These are phyloP conservation scores for Drosophila murphyi DNA, from an alignment of 1,140 invertebrate species.

Conservation along the genomic window DNA sequence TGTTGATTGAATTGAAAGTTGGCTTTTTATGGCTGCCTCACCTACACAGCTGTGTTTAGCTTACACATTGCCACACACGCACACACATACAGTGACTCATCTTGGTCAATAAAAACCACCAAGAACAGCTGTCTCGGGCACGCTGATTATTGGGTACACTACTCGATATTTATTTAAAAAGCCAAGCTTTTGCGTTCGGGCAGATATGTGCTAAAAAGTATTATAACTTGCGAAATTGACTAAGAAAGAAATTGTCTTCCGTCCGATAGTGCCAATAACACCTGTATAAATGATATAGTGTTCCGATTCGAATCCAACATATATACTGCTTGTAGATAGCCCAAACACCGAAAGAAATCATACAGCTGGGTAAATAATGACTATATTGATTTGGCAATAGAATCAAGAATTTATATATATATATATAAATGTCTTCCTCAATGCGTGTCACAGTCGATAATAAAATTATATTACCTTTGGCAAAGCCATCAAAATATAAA, in stretches of 20 bases:
- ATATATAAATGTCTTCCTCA: too few species aligned
- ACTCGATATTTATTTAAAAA: not conserved
- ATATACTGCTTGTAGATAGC: not conserved
- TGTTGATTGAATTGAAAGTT: conserved; percentile 14
- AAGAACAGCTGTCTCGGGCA: not conserved
- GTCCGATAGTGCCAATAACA: too few species aligned
- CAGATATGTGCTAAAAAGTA: not conserved
- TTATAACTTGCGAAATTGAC: not conserved
- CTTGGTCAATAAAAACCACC: conserved; percentile 19
- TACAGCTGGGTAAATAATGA: too few species aligned
- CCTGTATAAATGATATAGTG: too few species aligned
- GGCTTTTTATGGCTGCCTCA: conserved; percentile 2
- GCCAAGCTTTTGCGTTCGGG: not conserved
- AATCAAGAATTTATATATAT: too few species aligned
- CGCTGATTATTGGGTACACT: not conserved
- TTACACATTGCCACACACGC: conserved; percentile 4
- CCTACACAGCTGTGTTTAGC: not conserved
- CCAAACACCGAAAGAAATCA: too few species aligned
- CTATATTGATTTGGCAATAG: too few species aligned
- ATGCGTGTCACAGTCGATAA: not conserved
- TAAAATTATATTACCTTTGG: not conserved
- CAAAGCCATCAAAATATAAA: conserved; percentile 9
- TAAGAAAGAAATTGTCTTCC: too few species aligned
- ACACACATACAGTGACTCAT: conserved; percentile 16
- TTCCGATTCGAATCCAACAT: too few species aligned